Percentiles rank a stretch among this genome's conserved stretches.
These are phyloP conservation scores for Dicranocentrus wangi DNA, from an alignment of 2,888 invertebrate genomes.

Conservation along the genomic window DNA sequence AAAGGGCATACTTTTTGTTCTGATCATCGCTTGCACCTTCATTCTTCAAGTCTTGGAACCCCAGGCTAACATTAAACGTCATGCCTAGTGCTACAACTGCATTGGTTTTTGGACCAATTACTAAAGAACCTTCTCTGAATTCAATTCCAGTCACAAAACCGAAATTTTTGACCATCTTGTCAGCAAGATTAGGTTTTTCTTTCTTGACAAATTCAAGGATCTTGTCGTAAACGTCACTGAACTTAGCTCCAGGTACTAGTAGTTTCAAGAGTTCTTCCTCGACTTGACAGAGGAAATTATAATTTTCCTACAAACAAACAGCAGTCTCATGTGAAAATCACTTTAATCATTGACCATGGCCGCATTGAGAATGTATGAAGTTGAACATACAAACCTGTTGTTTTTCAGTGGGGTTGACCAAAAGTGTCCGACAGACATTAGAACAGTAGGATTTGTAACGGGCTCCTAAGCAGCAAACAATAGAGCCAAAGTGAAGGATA, in stretches of 20 bases:
- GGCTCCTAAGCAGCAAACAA: constrained; percentile 94
- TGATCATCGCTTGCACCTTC: constrained; percentile 88
- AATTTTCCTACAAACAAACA: constrained; percentile 75
- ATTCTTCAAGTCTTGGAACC: constrained; percentile 89
- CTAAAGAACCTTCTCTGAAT: constrained; percentile 94
- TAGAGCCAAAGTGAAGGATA: constrained; percentile 94
- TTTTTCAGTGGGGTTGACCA: constrained; percentile 90
- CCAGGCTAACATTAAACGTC: constrained; percentile 97
- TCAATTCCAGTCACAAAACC: constrained; percentile 99
- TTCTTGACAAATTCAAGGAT: constrained; percentile 88
- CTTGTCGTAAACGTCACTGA: constrained; percentile 90
- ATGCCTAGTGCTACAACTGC: constrained; percentile 90
- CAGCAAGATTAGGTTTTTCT: constrained; percentile 87
- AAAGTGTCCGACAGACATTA: constrained; percentile 94
- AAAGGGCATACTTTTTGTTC: constrained; percentile 91
- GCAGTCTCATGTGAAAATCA: too few species aligned
- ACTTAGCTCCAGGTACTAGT: constrained; percentile 86
- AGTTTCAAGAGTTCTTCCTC: constrained; percentile 93
- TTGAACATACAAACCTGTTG: constrained; percentile 78
- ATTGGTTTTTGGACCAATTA: constrained; percentile 89
- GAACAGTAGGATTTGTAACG: constrained; percentile 98
- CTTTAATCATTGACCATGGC: too few species aligned
- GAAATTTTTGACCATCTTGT: constrained; percentile 94
- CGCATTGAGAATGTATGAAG: too few species aligned
- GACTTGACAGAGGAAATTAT: constrained; percentile 90